A percentile compares a stretch with the other conserved stretches of the same genome.
These are phyloP conservation scores for Numenius arquata DNA, from an alignment of 2,113 vertebrate genomes.

Conservation along the genomic window DNA sequence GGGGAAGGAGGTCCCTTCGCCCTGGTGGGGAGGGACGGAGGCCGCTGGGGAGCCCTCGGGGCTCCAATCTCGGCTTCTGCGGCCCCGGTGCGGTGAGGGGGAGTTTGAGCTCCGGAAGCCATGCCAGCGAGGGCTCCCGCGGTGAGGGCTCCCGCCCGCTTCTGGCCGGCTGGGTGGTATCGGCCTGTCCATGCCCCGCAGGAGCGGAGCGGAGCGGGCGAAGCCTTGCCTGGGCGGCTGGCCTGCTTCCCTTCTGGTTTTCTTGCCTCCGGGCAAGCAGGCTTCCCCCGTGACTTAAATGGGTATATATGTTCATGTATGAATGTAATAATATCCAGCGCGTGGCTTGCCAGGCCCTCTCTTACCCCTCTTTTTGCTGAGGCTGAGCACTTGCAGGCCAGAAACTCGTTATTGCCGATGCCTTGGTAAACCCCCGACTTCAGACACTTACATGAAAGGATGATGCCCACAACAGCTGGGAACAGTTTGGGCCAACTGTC, in stretches of 20 bases:
- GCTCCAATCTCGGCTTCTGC: too few relatives aligned
- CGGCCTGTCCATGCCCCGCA: background rate
- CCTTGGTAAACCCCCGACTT: background rate
- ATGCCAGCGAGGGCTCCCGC: accelerated
- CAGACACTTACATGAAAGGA: accelerated
- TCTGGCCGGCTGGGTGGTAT: background rate
- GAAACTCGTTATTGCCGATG: accelerated
- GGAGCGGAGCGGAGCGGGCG: background rate
- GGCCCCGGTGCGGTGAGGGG: background rate
- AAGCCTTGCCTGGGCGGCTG: background rate
- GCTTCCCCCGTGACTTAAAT: background rate
- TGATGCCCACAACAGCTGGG: accelerated
- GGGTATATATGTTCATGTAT: accelerated
- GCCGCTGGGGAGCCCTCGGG: background rate
- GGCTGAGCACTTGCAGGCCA: accelerated
- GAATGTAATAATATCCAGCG: accelerated
- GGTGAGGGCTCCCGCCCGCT: background rate
- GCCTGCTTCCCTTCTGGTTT: accelerated
- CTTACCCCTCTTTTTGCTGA: background rate
- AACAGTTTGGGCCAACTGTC: background rate
- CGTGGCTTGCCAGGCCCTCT: too few relatives aligned
- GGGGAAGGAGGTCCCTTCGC: background rate
- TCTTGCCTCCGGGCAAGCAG: background rate
- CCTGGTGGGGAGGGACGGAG: accelerated
- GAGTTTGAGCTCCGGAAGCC: accelerated